Base-by-base conservation (phyloP, 2,113 vertebrate species). In the Arvicanthis niloticus region DNA sequence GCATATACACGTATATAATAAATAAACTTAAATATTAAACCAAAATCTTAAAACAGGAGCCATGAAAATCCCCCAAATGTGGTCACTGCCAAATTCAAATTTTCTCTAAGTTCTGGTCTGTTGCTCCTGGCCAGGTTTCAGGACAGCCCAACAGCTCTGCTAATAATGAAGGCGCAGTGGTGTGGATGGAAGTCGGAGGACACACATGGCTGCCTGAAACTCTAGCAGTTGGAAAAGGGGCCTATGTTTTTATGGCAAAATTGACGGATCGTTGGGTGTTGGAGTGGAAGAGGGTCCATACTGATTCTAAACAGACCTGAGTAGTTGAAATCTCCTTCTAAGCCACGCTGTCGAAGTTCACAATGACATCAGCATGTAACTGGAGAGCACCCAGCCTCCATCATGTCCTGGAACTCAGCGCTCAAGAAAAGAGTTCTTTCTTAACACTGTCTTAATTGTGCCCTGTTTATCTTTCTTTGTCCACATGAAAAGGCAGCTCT, bases 291-390 rank as follows among this genome's bases (percentile, higher is more conserved):
- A 84, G 31, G 45, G 48, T 77, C 42, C 56, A 91, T 84, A 92
- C 16, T 58, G 73, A 88, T 87, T 96, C 97, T 72, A 95, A 73
- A 94, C 56, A n/a, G 40, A n/a, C 8, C 75, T 85, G 80, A 96
- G 95, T 93, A 95, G 97, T 97, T 92, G n/a, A 67, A 26, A 67
- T 92, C 82, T 84, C 77, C 92, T 62, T 84, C 96, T 93, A 96
- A 93, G 77, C 29, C 72, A 85, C 11, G n/a, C 86, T n/a, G 72
- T 70, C 72, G 42, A 48, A 48, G 53, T 81, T 93, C 91, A 68
- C 73, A 97, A 93, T 94, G 93, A 85, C 96, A 87, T 2, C 12
- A 60, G 22, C 56, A 19, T 1, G 4, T n/a, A 67, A 96, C 77
- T 21, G 91, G 31, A 58, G 40, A 9, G 85, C 62, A 24, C 45